Conservation (phyloP, 2,888 invertebrate genomes). For the Tinea semifulvella region DNA sequence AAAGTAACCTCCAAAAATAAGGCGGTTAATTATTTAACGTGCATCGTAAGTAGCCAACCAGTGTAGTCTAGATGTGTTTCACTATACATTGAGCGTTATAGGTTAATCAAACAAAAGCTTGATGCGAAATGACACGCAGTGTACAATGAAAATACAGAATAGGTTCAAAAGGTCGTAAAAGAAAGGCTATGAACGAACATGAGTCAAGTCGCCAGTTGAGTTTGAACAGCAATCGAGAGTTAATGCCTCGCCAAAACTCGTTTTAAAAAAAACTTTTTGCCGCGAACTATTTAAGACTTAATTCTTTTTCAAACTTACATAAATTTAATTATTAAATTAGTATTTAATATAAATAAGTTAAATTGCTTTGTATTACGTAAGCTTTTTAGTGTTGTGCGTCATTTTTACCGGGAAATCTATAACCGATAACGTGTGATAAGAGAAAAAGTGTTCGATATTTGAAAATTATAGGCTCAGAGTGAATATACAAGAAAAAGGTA, state of each 20-base stretch:
- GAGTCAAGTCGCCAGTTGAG: not conserved
- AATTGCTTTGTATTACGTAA: not conserved
- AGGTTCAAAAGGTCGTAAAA: no score
- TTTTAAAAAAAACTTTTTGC: conserved; percentile 4
- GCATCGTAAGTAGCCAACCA: no score
- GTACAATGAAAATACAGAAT: no score
- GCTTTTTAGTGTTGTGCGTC: not conserved
- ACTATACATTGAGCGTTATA: no score
- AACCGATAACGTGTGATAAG: not conserved
- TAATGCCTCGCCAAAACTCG: not conserved
- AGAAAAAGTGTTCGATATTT: not conserved
- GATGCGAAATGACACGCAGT: no score
- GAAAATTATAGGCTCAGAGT: not conserved
- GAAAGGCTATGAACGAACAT: no score
- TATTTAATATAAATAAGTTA: not conserved
- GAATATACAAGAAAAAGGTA: not conserved
- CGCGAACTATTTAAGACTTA: conserved; percentile 3
- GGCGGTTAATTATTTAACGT: not conserved
- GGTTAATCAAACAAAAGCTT: no score
- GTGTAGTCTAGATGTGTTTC: no score
- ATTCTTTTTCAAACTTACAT: no score
- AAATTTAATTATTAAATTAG: conserved; percentile 2
- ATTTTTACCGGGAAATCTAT: not conserved
- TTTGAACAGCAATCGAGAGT: not conserved
- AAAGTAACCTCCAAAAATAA: not conserved